A percentile compares a stretch with the other conserved stretches of the same genome.
Evolutionary conservation across 2,113 vertebrate species (phyloP).

Genomic region (Theristicus caerulescens): DNA sequence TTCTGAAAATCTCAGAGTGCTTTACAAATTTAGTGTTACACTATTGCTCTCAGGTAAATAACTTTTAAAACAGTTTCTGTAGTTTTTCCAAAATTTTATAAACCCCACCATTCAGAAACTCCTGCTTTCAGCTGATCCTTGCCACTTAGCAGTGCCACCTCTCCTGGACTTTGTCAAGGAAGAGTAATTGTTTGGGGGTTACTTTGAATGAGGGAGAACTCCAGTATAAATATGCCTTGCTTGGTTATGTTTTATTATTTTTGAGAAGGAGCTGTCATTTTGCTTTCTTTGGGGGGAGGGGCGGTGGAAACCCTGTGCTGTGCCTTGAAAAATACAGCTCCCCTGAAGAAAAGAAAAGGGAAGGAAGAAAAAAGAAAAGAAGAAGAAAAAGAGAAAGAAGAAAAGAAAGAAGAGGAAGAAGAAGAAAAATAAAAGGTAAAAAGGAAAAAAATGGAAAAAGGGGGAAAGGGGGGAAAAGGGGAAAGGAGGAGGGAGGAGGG

Average conservation of each 20-base stretch:
- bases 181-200: neutral
- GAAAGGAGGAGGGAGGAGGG: neutral
- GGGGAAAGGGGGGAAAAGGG: too few relatives aligned
- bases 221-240: neutral
- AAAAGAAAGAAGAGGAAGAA: too few relatives aligned
- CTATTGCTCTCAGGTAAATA: neutral
- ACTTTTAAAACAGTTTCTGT: neutral
- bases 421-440: neutral
- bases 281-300: too few relatives aligned
- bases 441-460: too few relatives aligned
- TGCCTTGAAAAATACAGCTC: neutral
- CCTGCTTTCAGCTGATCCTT: neutral
- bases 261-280: neutral
- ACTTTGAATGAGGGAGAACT: neutral
- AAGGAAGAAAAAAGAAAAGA: neutral
- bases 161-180: neutral
- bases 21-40: neutral
- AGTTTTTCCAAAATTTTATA: neutral
- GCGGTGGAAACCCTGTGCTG: fast-evolving
- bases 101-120: neutral
- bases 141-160: neutral
- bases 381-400: fast-evolving
- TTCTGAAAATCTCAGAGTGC: neutral
- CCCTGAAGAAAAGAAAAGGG: neutral
- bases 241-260: neutral